Evolutionary conservation across 2,888 invertebrate species (phyloP), one percentile per base, ranked within the genome.

Genomic region (Agrotis ipsilon): DNA sequence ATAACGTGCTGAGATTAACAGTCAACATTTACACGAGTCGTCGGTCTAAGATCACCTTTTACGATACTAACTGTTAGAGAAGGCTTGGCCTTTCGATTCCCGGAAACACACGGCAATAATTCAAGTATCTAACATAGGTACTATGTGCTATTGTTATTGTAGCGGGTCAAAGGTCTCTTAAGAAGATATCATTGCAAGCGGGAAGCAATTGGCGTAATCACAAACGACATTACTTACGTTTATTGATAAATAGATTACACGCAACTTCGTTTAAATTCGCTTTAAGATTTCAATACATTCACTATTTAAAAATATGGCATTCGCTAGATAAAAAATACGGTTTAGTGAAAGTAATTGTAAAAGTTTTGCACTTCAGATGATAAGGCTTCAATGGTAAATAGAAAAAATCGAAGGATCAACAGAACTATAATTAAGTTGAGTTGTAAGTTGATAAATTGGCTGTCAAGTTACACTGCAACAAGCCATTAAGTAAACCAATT

Each of bases 121-220:
- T 60, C 49, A 74, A 46, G 43, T 68, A 67, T 14, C 7, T 21
- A 39, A 70, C n/a, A 24, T 73, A 55, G 45, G 24, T 62, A 59
- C 51, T 48, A 39, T 66, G 60, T 61, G 61, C 65, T 21, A 75
- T 68, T 60, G 58, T 65, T 70, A 63, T 69, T 80, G 68, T 69
- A 52, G 65, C 7, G 58, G 80, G 81, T 82, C 83, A 81, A 71
- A 80, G 65, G 60, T 58, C 75, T 75, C 52, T 68, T 52, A 59
- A 66, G 64, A 72, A 81, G 60, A 72, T 81, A 77, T 67, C 64
- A 61, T 49, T 65, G 63, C 68, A 72, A 80, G 59, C 55, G 65
- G 76, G 61, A 81, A 80, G 71, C 68, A 59, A 75, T 80, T 71
- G 58, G 63, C 54, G 60, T 73, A 72, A 72, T 75, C 59, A 68